These are phyloP conservation scores for Calcarius lapponicus DNA, from an alignment of 2,797 vertebrate genomes.

Conservation along the genomic window DNA sequence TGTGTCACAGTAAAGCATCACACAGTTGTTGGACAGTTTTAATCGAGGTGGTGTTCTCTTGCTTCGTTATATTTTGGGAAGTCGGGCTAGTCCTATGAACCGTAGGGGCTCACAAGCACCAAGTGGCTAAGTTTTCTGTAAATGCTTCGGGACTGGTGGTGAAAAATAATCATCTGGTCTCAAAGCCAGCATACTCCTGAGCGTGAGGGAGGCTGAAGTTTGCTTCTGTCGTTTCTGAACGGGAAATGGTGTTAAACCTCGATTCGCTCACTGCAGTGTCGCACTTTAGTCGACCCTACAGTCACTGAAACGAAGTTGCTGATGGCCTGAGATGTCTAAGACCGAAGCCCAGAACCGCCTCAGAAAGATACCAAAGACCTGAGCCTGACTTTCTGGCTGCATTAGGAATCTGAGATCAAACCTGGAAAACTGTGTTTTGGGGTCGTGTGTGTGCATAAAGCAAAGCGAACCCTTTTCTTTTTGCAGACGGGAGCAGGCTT, in stretches of 20 bases:
- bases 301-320: neutral
- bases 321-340: neutral
- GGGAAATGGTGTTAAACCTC: neutral
- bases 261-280: neutral
- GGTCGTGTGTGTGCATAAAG: neutral
- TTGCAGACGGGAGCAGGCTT: neutral
- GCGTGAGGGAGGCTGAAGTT: neutral
- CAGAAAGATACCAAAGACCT: neutral
- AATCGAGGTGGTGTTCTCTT: neutral
- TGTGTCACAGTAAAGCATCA: neutral
- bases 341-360: neutral
- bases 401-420: neutral
- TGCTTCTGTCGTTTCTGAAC: neutral
- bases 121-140: neutral
- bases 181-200: neutral
- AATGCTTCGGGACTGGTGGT: neutral
- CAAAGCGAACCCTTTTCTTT: neutral
- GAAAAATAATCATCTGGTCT: neutral
- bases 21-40: neutral
- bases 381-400: neutral
- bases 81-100: neutral
- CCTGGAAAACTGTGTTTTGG: neutral
- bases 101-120: neutral
- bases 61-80: neutral
- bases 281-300: neutral